phyloP scores from a whole-genome alignment of 2,888 invertebrate genomes.

The Halictus quadricinctus region DNA sequence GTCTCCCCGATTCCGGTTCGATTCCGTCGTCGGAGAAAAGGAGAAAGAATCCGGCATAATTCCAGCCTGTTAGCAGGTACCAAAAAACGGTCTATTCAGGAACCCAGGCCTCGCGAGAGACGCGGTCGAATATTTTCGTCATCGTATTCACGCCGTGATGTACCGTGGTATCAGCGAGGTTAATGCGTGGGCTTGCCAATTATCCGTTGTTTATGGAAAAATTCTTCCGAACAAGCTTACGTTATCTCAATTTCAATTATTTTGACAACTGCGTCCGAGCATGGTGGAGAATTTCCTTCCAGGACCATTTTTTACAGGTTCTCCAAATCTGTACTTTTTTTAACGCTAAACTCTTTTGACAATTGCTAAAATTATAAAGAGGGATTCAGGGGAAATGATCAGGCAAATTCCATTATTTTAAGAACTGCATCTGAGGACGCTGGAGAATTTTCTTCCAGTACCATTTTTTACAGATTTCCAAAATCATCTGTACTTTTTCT shows the following conservation, averaged over 20 bases:
- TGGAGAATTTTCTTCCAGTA: too few species aligned
- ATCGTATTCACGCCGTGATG: conserved; percentile 13
- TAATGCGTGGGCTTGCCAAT: not conserved
- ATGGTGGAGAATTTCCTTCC: too few species aligned
- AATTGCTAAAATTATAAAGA: too few species aligned
- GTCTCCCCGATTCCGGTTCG: conserved; percentile 63
- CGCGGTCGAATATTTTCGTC: conserved; percentile 53
- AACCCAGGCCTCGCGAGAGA: conserved; percentile 51
- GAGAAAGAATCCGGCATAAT: conserved; percentile 63
- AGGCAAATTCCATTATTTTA: too few species aligned
- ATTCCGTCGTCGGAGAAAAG: conserved; percentile 57
- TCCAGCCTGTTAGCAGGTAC: conserved; percentile 61
- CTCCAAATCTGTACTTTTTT: too few species aligned
- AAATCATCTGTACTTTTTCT: too few species aligned
- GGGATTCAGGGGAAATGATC: too few species aligned
- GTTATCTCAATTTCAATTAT: not conserved
- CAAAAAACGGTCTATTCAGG: conserved; percentile 54
- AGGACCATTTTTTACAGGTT: too few species aligned
- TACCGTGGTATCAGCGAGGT: not conserved
- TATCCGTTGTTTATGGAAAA: not conserved
- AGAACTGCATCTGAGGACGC: too few species aligned
- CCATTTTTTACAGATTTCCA: too few species aligned
- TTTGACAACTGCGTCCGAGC: not conserved
- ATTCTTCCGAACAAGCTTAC: not conserved
- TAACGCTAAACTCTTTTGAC: too few species aligned